A percentile compares a stretch with the other conserved stretches of the same genome.
Conservation (phyloP, 1,140 invertebrate genomes). For the Tribolium madens region DNA sequence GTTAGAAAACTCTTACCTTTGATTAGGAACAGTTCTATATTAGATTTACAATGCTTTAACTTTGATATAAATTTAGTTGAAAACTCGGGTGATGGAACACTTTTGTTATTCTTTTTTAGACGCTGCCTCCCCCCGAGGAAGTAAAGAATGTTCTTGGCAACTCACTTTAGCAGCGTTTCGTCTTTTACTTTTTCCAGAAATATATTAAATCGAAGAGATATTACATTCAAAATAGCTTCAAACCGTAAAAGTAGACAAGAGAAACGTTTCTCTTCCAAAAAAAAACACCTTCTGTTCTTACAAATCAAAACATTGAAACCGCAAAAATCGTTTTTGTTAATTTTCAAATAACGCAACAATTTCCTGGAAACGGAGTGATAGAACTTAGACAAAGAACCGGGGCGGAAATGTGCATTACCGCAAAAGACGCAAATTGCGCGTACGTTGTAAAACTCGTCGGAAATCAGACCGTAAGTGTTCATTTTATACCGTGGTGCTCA, state of each 20-base stretch:
- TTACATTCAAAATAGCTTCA: slow-evolving; percentile 33
- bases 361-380: not conserved
- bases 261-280: not conserved
- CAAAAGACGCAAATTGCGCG: slow-evolving; percentile 27
- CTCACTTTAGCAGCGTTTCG: slow-evolving; percentile 28
- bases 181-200: slow-evolving; percentile 34
- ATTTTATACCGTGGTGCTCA: slow-evolving; percentile 6
- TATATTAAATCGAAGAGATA: slow-evolving; percentile 37
- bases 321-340: not conserved
- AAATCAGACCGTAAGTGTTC: slow-evolving; percentile 31
- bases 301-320: too few relatives aligned
- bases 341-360: not conserved
- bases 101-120: slow-evolving; percentile 45
- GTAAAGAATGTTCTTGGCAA: slow-evolving; percentile 36
- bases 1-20: slow-evolving; percentile 51
- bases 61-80: slow-evolving; percentile 52
- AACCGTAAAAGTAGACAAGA: slow-evolving; percentile 23
- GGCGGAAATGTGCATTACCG: slow-evolving; percentile 4
- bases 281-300: not conserved
- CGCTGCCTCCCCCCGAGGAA: slow-evolving; percentile 14
- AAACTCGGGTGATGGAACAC: slow-evolving; percentile 44
- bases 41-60: slow-evolving; percentile 54
- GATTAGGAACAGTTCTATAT: slow-evolving; percentile 54
- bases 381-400: not conserved
- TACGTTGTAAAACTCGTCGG: slow-evolving; percentile 24